These are phyloP conservation scores for Solenodon paradoxus DNA, from an alignment of 2,113 vertebrate genomes.

Conservation along the genomic window DNA sequence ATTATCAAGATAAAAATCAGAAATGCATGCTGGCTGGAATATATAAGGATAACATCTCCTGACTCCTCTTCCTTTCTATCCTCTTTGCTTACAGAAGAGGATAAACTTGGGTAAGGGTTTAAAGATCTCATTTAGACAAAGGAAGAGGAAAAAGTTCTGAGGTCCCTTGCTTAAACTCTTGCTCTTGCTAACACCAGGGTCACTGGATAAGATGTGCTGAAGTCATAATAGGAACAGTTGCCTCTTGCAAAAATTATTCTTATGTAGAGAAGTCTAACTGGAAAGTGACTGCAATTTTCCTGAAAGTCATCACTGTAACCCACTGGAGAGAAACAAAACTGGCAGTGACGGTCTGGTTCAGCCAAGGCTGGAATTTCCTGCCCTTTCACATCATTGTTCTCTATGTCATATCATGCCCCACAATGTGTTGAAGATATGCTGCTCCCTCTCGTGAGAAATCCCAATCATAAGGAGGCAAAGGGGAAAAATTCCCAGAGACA, in stretches of 20 bases:
- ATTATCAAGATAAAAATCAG: constrained; percentile 45
- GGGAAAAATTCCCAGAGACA: not conserved
- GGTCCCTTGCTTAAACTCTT: constrained; percentile 46
- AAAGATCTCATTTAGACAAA: constrained; percentile 72
- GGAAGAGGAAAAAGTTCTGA: constrained; percentile 8
- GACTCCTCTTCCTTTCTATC: not conserved
- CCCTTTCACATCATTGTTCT: constrained; percentile 58
- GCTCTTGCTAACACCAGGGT: not conserved
- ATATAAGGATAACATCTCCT: not conserved
- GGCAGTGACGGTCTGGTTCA: not conserved
- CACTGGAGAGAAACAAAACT: constrained; percentile 37
- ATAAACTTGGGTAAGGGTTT: constrained; percentile 30
- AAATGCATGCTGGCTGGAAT: not conserved
- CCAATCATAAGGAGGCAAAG: constrained; percentile 59
- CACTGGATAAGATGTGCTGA: constrained; percentile 54
- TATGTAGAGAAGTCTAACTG: not conserved
- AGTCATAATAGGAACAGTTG: constrained; percentile 33
- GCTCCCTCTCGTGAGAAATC: constrained; percentile 58
- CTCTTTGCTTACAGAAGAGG: not conserved
- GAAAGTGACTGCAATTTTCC: constrained; percentile 27
- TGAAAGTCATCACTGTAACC: constrained; percentile 41
- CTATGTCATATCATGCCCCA: not conserved
- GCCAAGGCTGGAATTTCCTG: constrained; percentile 57
- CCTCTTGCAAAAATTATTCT: not conserved
- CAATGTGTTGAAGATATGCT: constrained; percentile 24